Percentiles rank a stretch among this genome's conserved stretches.
phyloP scores from a whole-genome alignment of 2,113 vertebrate genomes.

The Eurystomus gularis region DNA sequence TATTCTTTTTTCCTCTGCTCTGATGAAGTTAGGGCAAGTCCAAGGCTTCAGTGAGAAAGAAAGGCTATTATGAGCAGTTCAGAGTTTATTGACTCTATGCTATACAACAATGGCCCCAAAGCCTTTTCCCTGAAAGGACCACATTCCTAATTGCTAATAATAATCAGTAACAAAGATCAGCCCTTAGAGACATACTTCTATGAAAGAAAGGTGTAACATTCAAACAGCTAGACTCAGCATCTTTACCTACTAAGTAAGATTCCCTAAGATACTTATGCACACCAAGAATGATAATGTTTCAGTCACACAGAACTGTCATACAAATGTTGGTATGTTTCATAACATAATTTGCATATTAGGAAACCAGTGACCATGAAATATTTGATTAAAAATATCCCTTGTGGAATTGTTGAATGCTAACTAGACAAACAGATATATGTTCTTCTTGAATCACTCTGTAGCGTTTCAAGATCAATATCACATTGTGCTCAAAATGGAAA shows the following conservation, averaged over 20 bases:
- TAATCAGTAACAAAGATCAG: constrained; percentile 5
- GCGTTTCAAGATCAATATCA: background rate
- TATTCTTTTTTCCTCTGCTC: constrained; percentile 33
- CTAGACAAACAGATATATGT: background rate
- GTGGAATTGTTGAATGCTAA: background rate
- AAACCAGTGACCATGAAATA: background rate
- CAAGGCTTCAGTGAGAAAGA: constrained; percentile 63
- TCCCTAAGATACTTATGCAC: background rate
- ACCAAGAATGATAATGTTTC: background rate
- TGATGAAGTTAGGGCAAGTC: constrained; percentile 75
- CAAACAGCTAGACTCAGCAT: background rate
- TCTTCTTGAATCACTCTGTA: background rate
- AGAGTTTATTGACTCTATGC: constrained; percentile 71
- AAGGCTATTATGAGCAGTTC: constrained; percentile 69
- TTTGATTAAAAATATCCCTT: background rate
- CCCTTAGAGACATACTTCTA: background rate
- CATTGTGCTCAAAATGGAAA: background rate
- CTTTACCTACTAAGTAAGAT: background rate
- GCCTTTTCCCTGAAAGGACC: constrained; percentile 49
- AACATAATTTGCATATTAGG: background rate
- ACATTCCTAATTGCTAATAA: constrained; percentile 67
- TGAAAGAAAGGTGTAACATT: constrained; percentile 6
- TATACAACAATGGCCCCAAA: constrained; percentile 44
- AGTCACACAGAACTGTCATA: background rate
- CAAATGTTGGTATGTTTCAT: background rate